Evolutionary conservation across 1,140 invertebrate species (phyloP).

Genomic region (Hycleus phaleratus): DNA sequence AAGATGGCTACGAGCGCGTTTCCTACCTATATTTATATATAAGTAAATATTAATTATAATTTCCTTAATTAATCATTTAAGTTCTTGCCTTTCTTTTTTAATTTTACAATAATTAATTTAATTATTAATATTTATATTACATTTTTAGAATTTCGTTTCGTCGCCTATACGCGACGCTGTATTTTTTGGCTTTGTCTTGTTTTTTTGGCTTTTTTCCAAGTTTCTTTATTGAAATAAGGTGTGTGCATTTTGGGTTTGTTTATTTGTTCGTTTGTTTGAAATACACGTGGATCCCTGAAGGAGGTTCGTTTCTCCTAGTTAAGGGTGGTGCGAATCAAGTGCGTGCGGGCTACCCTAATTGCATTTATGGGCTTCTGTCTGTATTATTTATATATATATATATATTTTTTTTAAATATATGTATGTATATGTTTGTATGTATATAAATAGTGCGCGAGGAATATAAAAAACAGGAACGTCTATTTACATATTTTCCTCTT

Average conservation of each 20-base stretch:
- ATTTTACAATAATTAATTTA: not conserved
- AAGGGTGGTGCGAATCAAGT: slow-evolving; percentile 12
- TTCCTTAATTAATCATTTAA: slow-evolving; percentile 3
- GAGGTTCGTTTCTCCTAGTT: slow-evolving; percentile 8
- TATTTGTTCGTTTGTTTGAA: not conserved
- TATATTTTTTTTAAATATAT: not conserved
- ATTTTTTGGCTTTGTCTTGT: too few relatives aligned
- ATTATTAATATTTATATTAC: slow-evolving; percentile 35
- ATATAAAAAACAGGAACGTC: slow-evolving; percentile 36
- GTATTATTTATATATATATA: too few relatives aligned
- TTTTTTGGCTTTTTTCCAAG: slow-evolving; percentile 9
- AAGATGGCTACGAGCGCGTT: slow-evolving; percentile 27
- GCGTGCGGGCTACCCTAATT: slow-evolving; percentile 32
- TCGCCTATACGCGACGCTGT: slow-evolving; percentile 22
- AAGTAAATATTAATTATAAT: slow-evolving; percentile 18
- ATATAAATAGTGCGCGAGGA: slow-evolving; percentile 17
- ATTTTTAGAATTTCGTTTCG: slow-evolving; percentile 42
- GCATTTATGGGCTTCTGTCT: slow-evolving; percentile 17
- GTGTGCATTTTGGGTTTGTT: too few relatives aligned
- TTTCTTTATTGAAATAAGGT: too few relatives aligned
- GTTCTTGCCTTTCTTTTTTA: not conserved
- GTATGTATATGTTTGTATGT: slow-evolving; percentile 13
- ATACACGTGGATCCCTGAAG: slow-evolving; percentile 27
- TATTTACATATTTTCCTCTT: slow-evolving; percentile 23
- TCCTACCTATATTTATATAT: slow-evolving; percentile 29